Conservation (phyloP, 2,113 vertebrate species). For the Tympanuchus pallidicinctus region DNA sequence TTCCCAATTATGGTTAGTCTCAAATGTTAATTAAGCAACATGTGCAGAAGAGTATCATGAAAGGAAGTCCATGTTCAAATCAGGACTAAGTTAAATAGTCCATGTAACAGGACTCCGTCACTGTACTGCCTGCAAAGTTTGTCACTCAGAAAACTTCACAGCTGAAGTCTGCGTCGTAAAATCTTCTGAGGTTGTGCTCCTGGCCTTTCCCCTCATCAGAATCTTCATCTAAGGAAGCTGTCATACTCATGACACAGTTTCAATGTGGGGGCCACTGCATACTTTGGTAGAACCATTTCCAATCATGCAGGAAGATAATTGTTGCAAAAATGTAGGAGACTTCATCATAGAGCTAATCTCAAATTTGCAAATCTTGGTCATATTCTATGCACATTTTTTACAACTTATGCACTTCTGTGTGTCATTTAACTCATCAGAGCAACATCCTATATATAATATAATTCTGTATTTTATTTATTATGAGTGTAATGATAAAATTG, state of each 20-base stretch:
- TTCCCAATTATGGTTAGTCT: background rate
- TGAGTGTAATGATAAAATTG: background rate
- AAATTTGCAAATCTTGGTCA: background rate
- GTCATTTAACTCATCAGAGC: background rate
- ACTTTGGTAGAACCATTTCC: background rate
- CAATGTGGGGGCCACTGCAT: background rate
- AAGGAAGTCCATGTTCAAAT: background rate
- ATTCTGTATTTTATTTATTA: background rate
- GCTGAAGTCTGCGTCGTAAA: background rate
- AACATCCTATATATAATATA: background rate
- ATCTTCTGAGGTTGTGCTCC: fast-evolving
- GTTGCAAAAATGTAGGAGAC: background rate
- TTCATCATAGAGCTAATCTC: background rate
- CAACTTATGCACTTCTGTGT: fast-evolving
- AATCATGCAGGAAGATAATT: background rate
- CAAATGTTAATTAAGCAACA: background rate
- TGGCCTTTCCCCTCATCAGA: background rate
- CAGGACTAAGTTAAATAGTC: background rate
- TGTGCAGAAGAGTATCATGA: background rate
- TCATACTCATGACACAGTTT: background rate
- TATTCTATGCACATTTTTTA: background rate
- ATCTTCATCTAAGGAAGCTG: background rate
- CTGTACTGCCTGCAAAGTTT: background rate
- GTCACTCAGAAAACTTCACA: background rate
- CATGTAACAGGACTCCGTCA: background rate